phyloP scores from a whole-genome alignment of 2,113 vertebrate species.

The Chaenocephalus aceratus region DNA sequence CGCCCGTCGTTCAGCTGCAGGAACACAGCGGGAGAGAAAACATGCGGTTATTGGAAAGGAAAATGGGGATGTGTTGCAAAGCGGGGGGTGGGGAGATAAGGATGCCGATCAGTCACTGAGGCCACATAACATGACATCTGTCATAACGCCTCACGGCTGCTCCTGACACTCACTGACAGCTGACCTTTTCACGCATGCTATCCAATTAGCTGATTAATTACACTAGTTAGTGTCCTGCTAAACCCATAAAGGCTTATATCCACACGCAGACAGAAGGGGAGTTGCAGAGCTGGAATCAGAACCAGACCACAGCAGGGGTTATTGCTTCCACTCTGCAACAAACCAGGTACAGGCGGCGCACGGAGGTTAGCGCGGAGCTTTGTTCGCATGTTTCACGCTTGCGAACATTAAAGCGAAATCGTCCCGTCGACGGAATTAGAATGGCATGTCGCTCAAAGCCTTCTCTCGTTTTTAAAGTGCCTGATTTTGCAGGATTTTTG shows the following conservation, averaged over 20 bases:
- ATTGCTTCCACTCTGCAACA: neutral
- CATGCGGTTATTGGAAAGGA: constrained; percentile 9
- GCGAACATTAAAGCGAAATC: constrained; percentile 36
- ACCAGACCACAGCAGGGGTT: constrained; percentile 37
- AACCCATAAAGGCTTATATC: constrained; percentile 40
- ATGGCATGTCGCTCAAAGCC: constrained; percentile 43
- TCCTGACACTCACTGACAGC: constrained; percentile 65
- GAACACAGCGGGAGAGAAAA: constrained; percentile 18
- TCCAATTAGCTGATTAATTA: constrained; percentile 77
- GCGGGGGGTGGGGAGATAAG: constrained; percentile 19
- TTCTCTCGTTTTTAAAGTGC: constrained; percentile 40
- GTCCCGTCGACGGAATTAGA: constrained; percentile 26
- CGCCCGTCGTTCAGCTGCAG: constrained; percentile 94
- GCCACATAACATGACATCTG: constrained; percentile 71
- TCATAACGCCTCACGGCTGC: constrained; percentile 56
- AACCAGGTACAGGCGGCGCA: constrained; percentile 3
- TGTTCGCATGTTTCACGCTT: constrained; percentile 32
- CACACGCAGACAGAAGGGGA: constrained; percentile 12
- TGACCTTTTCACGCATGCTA: constrained; percentile 76
- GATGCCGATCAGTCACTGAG: constrained; percentile 52
- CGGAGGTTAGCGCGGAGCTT: constrained; percentile 30
- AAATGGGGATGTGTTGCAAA: neutral
- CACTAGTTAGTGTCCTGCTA: constrained; percentile 46
- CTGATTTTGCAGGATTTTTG: constrained; percentile 30
- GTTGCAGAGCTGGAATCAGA: constrained; percentile 10